These are phyloP conservation scores for Benitochromis conjunctus DNA, from an alignment of 2,113 vertebrate species.

Conservation along the genomic window DNA sequence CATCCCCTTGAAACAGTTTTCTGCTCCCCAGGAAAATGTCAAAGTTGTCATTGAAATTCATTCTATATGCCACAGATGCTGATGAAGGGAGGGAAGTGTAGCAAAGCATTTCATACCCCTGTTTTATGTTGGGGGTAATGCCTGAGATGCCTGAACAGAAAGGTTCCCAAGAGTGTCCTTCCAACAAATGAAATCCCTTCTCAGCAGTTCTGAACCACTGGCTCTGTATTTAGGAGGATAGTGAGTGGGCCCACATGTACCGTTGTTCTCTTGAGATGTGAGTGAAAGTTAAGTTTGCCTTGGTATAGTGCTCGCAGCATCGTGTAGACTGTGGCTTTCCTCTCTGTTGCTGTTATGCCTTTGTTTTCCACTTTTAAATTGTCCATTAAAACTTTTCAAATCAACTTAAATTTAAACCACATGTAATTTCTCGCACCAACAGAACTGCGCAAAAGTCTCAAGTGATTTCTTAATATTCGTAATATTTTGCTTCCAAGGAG, in stretches of 20 bases:
- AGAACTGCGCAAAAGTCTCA: accelerated
- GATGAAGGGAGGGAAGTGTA: slow-evolving; percentile 47
- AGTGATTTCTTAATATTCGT: not conserved
- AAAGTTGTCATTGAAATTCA: slow-evolving; percentile 61
- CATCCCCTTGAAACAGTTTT: slow-evolving; percentile 40
- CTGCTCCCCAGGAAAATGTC: slow-evolving; percentile 51
- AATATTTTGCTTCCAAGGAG: not conserved
- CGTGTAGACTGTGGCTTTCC: not conserved
- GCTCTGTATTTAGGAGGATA: slow-evolving; percentile 41
- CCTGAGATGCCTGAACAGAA: slow-evolving; percentile 25
- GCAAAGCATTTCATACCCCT: slow-evolving; percentile 40
- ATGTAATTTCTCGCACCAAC: not conserved
- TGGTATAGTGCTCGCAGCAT: not conserved
- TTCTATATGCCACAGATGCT: slow-evolving; percentile 59
- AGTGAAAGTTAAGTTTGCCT: not conserved
- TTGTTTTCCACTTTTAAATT: not conserved
- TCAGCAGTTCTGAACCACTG: slow-evolving; percentile 60
- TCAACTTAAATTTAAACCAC: not conserved
- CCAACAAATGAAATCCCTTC: slow-evolving; percentile 44
- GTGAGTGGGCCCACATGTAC: slow-evolving; percentile 10
- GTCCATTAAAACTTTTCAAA: not conserved
- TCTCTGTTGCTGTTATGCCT: not conserved
- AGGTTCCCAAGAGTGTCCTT: slow-evolving; percentile 58
- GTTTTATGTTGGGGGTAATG: slow-evolving; percentile 45
- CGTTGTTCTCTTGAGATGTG: slow-evolving; percentile 22